A percentile compares a stretch with the other conserved stretches of the same genome.
Evolutionary conservation across 2,797 vertebrate genomes (phyloP).

Genomic region (Aeoliscus strigatus): DNA sequence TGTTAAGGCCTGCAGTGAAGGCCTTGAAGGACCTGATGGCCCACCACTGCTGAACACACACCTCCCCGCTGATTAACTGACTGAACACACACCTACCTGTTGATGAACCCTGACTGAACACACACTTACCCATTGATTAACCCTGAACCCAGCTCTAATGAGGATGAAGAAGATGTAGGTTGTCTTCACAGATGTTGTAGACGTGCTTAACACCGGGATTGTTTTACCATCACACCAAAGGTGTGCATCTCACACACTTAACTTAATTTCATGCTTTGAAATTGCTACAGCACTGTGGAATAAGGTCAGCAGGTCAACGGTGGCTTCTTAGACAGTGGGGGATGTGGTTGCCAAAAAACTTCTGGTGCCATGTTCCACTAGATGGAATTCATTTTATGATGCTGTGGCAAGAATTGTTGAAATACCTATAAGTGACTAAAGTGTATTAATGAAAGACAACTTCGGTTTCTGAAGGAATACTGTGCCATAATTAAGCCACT

Average conservation of each 20-base stretch:
- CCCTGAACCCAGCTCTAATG: no score
- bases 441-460: background rate
- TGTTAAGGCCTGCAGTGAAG: no score
- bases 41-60: no score
- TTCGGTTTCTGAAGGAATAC: background rate
- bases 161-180: no score
- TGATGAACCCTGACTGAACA: no score
- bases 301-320: background rate
- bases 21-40: no score
- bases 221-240: background rate
- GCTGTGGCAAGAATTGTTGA: background rate
- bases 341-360: background rate
- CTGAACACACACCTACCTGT: no score
- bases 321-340: background rate
- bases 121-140: no score
- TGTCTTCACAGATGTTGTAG: no score
- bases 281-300: background rate
- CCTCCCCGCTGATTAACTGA: no score
- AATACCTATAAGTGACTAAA: background rate
- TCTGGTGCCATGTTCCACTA: background rate
- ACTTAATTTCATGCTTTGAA: slow-evolving; percentile 1
- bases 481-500: background rate
- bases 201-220: background rate
- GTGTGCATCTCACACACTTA: background rate
- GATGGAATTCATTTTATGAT: background rate